Conservation (phyloP, 2,888 invertebrate species). For the Drosophila colorata region DNA sequence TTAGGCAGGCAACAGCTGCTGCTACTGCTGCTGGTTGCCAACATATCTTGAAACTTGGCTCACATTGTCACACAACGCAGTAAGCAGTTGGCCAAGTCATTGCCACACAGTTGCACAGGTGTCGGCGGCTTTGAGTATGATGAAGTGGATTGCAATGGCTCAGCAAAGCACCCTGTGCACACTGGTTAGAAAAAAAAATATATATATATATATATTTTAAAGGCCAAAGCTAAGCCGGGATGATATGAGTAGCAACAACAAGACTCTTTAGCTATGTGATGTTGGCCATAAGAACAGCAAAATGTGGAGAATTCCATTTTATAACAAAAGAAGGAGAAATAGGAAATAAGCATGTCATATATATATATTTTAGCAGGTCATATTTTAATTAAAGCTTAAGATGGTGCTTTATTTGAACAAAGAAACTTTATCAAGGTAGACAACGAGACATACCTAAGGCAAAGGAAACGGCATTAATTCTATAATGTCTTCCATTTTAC, state of each 20-base stretch:
- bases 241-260: constrained; percentile 14
- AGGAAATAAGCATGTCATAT: neutral
- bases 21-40: constrained; percentile 39
- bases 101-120: constrained; percentile 41
- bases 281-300: constrained; percentile 12
- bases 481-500: too few relatives aligned
- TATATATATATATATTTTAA: neutral
- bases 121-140: constrained; percentile 65
- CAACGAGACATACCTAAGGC: too few relatives aligned
- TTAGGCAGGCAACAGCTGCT: constrained; percentile 55
- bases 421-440: neutral
- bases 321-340: neutral
- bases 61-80: constrained; percentile 63
- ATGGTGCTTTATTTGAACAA: neutral
- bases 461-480: too few relatives aligned
- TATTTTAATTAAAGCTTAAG: neutral
- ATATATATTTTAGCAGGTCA: neutral
- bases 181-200: constrained; percentile 10
- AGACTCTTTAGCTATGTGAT: constrained; percentile 15
- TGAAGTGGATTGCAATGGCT: constrained; percentile 69
- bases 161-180: constrained; percentile 12
- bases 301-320: neutral
- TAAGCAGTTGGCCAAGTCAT: constrained; percentile 45
- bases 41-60: constrained; percentile 50
- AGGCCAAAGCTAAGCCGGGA: constrained; percentile 30